phyloP scores from a whole-genome alignment of 2,888 invertebrate species.

The Penaeus monodon region DNA sequence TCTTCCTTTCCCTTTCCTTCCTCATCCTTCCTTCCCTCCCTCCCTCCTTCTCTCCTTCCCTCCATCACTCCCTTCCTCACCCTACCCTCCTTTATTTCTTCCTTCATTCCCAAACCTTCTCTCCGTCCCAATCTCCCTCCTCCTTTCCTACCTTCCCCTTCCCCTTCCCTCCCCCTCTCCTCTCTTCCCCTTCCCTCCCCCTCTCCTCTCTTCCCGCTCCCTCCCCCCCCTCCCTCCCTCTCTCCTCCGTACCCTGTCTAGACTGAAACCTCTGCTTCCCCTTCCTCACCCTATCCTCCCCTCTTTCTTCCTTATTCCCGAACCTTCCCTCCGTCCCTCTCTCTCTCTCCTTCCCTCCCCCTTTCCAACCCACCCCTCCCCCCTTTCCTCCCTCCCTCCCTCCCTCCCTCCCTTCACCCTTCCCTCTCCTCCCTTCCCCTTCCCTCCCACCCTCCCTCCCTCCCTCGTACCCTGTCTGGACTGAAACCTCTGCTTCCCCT shows the following conservation, averaged over 20 bases:
- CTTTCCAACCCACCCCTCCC: background rate
- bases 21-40: background rate
- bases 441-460: too few species aligned
- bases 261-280: background rate
- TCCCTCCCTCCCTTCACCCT: background rate
- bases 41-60: background rate
- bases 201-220: background rate
- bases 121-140: background rate
- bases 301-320: background rate
- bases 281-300: background rate
- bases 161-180: background rate
- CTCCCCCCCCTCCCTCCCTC: background rate
- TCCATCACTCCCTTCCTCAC: background rate
- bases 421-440: background rate
- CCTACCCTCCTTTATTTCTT: background rate
- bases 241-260: background rate
- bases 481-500: background rate
- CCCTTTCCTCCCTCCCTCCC: too few species aligned
- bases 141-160: background rate
- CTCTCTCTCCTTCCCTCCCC: background rate
- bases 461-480: background rate
- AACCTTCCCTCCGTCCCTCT: conserved; percentile 3
- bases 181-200: background rate
- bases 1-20: too few species aligned
- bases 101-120: background rate